These are phyloP conservation scores for Labeo catla DNA, from an alignment of 2,113 vertebrate genomes.

Conservation along the genomic window DNA sequence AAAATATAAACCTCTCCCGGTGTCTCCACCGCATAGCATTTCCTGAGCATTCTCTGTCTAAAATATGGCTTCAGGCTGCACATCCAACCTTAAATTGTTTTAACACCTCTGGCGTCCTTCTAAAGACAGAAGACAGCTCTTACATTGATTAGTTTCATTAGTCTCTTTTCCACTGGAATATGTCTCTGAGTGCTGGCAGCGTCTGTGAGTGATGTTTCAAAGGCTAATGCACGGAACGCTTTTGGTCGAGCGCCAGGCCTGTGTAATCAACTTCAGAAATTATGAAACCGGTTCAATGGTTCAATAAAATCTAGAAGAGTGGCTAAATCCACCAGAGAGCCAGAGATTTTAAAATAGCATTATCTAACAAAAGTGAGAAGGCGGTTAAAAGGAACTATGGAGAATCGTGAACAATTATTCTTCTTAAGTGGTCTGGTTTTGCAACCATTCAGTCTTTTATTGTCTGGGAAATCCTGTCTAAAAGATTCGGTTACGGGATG, in stretches of 20 bases:
- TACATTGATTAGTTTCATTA: conserved; percentile 47
- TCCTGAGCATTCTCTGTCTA: neutral
- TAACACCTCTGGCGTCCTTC: conserved; percentile 13
- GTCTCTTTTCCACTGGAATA: conserved; percentile 37
- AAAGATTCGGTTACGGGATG: neutral
- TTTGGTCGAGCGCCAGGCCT: conserved; percentile 44
- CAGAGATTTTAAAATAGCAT: conserved; percentile 8
- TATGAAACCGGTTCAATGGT: conserved; percentile 52
- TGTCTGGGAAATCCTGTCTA: neutral
- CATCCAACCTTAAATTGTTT: conserved; percentile 22
- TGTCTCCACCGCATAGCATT: neutral
- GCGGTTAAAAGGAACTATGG: neutral
- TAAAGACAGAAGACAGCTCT: conserved; percentile 40
- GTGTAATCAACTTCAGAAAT: conserved; percentile 45
- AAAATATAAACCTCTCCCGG: neutral
- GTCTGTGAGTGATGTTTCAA: conserved; percentile 40
- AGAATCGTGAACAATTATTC: neutral
- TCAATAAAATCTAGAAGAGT: conserved; percentile 46
- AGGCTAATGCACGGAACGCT: conserved; percentile 45
- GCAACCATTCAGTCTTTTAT: neutral
- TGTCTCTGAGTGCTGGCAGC: conserved; percentile 17
- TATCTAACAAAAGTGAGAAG: neutral
- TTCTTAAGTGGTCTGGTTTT: conserved; percentile 37
- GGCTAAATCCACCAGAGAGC: conserved; percentile 18
- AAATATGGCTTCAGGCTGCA: neutral